Base-by-base conservation (phyloP, 1,140 invertebrate genomes). In the Cephus cinctus region DNA sequence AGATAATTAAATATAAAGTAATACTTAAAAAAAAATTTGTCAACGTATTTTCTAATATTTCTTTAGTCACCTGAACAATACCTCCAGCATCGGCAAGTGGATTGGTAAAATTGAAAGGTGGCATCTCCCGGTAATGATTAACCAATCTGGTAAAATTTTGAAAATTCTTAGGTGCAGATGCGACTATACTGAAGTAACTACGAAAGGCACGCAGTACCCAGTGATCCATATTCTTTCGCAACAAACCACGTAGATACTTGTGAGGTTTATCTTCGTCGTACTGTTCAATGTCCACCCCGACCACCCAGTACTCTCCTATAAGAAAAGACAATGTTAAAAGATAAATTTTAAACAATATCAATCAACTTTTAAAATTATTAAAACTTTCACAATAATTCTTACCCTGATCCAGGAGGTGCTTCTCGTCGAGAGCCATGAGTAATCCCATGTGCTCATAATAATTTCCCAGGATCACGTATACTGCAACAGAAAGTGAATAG, bases 391-490 rank as follows among this genome's bases (percentile, higher is more conserved):
- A 15, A 49, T 15, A n/a, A 36, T 52, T 65, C 69, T 82, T 78
- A 85, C 90, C 91, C 52, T 84, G 86, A 49, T 91, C 83, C 31
- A 97, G 81, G 1, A 96, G 80, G 23, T 91, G 86, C 66, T 86
- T 84, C 46, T 90, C 81, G 54, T 94, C 85, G 71, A 94, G 80
- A 12, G 88, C 89, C 27, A 90, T 75, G 80, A 94, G 82, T 1
- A 94, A 75, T 3, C 90, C 92, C 27, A 92, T 80, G 59, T 93
- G 90, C 57, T 94, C 91, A 59, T 89, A 88, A 60, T 92, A 87
- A 61, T 91, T 85, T 3, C 94, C 94, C 45, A 98, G 81, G 23
- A 95, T 86, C 1, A 98, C 84, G 72, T 96, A 98, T 71, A 96
- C 94, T 96, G 81, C 27, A 81, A 87, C 52, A 65, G 57, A 59